Evolutionary conservation across 2,113 vertebrate genomes (phyloP).

Genomic region (Paracanthobrama guichenoti): DNA sequence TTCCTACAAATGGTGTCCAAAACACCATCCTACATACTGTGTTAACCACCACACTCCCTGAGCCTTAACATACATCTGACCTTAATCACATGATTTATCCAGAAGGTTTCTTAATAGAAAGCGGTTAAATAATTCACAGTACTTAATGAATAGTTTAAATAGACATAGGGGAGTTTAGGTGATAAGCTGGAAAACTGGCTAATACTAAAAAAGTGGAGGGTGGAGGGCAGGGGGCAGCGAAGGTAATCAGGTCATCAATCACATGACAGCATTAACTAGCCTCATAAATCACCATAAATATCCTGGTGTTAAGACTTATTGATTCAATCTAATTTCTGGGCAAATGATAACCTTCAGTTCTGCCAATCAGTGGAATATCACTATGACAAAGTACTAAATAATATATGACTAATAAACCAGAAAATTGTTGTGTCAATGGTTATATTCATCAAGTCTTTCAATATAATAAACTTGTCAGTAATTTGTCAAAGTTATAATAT

Average conservation of each 20-base stretch:
- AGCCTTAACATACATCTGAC: constrained; percentile 35
- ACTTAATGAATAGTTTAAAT: constrained; percentile 54
- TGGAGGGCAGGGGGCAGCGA: background rate
- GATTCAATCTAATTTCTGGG: background rate
- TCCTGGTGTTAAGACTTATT: background rate
- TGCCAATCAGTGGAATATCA: background rate
- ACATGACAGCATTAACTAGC: background rate
- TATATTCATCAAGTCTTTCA: background rate
- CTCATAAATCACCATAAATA: constrained; percentile 16
- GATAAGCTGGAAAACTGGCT: constrained; percentile 27
- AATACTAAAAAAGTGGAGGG: background rate
- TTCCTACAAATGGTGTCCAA: no score
- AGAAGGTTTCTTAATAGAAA: constrained; percentile 38
- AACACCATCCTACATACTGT: background rate
- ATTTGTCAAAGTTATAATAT: background rate
- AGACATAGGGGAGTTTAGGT: constrained; percentile 27
- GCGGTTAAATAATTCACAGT: constrained; percentile 53
- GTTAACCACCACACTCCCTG: background rate
- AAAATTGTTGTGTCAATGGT: background rate
- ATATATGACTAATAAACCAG: background rate
- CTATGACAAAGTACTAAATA: background rate
- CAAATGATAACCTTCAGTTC: background rate
- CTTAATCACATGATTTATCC: constrained; percentile 58
- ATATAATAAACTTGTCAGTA: background rate
- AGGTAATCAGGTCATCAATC: constrained; percentile 18